Conservation (phyloP, 2,888 invertebrate genomes). For the Hypolimnas misippus region DNA sequence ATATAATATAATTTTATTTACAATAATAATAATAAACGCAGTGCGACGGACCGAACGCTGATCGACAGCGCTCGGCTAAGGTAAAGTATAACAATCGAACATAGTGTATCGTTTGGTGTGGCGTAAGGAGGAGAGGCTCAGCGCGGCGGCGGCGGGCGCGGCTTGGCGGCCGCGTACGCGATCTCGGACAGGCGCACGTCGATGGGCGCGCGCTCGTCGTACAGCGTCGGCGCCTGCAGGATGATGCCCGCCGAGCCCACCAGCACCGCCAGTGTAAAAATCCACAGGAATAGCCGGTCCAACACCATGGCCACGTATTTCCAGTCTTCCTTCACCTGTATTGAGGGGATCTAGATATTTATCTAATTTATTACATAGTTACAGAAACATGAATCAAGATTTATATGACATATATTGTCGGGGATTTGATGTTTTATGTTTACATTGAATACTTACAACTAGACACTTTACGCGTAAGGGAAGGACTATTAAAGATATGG, state of each 20-base stretch:
- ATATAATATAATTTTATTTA: slow-evolving; percentile 57
- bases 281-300: slow-evolving; percentile 98
- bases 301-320: slow-evolving; percentile 99
- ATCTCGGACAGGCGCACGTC: slow-evolving; percentile 95
- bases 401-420: too few relatives aligned
- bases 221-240: slow-evolving; percentile 96
- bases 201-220: slow-evolving; percentile 95
- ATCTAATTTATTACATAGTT: too few relatives aligned
- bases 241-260: slow-evolving; percentile 97
- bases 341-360: too few relatives aligned
- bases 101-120: too few relatives aligned
- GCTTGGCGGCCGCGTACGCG: slow-evolving; percentile 94
- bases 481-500: too few relatives aligned
- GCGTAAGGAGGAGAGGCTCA: slow-evolving; percentile 27
- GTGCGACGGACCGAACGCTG: slow-evolving; percentile 43
- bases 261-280: slow-evolving; percentile 97
- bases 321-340: slow-evolving; percentile 99
- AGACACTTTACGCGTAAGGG: too few relatives aligned
- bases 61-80: slow-evolving; percentile 18
- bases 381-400: too few relatives aligned
- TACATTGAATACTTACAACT: too few relatives aligned
- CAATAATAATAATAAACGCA: slow-evolving; percentile 59
- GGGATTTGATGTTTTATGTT: too few relatives aligned
- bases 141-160: slow-evolving; percentile 80
- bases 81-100: slow-evolving; percentile 23